Base-by-base conservation (phyloP, 2,888 invertebrate species). In the Xylocampa areola region DNA sequence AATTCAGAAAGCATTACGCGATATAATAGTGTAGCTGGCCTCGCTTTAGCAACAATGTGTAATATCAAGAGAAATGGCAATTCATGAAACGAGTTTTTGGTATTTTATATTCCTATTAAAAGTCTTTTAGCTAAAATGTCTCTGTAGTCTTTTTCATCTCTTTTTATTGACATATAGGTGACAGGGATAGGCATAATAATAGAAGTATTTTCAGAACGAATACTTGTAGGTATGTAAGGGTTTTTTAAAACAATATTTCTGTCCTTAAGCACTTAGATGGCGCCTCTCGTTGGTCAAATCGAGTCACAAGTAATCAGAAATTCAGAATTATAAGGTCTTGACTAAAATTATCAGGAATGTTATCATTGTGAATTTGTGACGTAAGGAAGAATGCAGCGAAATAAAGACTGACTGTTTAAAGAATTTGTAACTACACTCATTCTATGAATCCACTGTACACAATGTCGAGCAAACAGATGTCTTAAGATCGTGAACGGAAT, bases 391-490 rank as follows among this genome's bases (percentile, higher is more conserved):
- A 48, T 23, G 30, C 33, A 30, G 13, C 16, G 14, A 25, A 41
- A 40, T 32, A 41, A 3, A 6, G 13, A 37, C 6, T 13, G 16
- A 29, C 27, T 41, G 19, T 33, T 14, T 37, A 13, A 27, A 30
- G 19, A 49, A 40, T 35, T 39, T 30, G n/a, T 19, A 39, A 35
- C 21, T 25, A 43, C 13, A 44, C 7, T 29, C 19, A 0, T 35
- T 65, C 30, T 23, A 21, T 27, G 30, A 44, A 44, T 21, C 33
- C 13, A 21, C 40, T 57, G 16, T 36, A 27, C 21, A 21, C 19
- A 61, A 45, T 45, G 14, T 52, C 51, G 30, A 39, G 8, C 35
- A 30, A 41, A 21, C 33, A 36, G 32, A 40, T 21, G 16, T 21
- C 8, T 25, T 10, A 5, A 1, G 6, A 37, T 19, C 8, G 19